These are phyloP conservation scores for Alosa sapidissima DNA, from an alignment of 2,797 vertebrate genomes.

Conservation along the genomic window DNA sequence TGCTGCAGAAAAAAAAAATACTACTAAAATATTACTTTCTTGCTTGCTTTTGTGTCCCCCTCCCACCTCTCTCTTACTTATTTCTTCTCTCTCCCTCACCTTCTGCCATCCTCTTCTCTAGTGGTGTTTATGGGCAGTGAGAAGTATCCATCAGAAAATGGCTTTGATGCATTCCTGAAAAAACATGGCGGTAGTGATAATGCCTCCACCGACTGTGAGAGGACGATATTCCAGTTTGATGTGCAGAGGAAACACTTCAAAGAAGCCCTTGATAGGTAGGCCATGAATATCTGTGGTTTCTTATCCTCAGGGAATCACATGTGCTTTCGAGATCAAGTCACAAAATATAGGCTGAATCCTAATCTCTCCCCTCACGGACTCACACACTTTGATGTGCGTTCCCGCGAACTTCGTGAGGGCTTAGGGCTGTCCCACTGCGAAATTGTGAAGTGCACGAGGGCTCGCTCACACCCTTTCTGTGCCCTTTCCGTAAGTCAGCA, in stretches of 20 bases:
- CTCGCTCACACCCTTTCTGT: no score
- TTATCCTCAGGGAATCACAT: neutral
- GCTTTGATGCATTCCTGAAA: slow-evolving; percentile 94
- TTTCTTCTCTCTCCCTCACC: neutral
- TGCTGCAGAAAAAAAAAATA: neutral
- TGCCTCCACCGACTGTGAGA: slow-evolving; percentile 93
- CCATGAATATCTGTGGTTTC: slow-evolving; percentile 34
- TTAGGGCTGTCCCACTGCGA: no score
- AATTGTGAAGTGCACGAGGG: no score
- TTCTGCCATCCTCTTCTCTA: slow-evolving; percentile 53
- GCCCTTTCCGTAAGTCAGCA: no score
- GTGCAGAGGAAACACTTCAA: slow-evolving; percentile 93
- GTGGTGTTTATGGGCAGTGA: slow-evolving; percentile 98
- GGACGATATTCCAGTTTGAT: slow-evolving; percentile 94
- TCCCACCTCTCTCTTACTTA: neutral
- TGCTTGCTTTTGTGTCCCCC: neutral
- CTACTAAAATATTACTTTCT: neutral
- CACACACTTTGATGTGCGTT: no score
- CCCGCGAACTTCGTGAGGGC: no score
- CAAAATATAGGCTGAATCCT: neutral
- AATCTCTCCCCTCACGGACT: no score
- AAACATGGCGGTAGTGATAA: slow-evolving; percentile 95
- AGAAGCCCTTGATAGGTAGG: slow-evolving; percentile 92
- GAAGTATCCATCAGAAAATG: slow-evolving; percentile 96
- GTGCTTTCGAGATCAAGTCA: neutral